Base-by-base conservation (phyloP, 1,140 invertebrate species). In the Aphaenogaster floridana region DNA sequence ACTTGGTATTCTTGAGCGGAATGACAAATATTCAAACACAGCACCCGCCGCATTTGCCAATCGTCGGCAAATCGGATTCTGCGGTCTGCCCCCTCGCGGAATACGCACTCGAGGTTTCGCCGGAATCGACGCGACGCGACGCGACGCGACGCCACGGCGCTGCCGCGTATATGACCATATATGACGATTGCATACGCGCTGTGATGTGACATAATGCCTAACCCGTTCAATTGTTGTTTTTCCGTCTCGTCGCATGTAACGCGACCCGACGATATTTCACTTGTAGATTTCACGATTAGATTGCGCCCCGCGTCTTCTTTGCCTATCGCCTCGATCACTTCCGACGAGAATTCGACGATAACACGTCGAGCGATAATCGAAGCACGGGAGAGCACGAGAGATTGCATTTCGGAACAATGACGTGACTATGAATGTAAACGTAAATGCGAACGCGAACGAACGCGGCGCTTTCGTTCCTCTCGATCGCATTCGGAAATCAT, bases 121-220 rank as follows among this genome's bases (percentile, higher is more conserved):
- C 42, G 34, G 52, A 9, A 36, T 34, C 57, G 50, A 74, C 69
- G 45, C 21, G 21, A 21, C 21, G 21, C 21, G 21, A 21, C 21
- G 21, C 28, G 28, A 0, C 28, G 28, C 28, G 28, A 0, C 28
- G 28, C 28, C 52, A 52, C 42, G 66, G 74, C 74, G 76, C 74
- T 79, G 76, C 50, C 54, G 80, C 69, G 36, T 52, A 86, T 39
- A 59, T 86, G 79, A 76, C 64, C 87, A 81, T 85, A 88, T 88
- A 78, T 59, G 85, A 80, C 52, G 86, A 78, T 81, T 15, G 39
- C 57, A 52, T 87, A 48, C 52, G 48, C 42, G 71, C 34, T 78
- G 28, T 28, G 28, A 28, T 63, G 85, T 90, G 88, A 91, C 90
- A 91, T 91, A 91, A 91, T 84, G n/a, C 50, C 17, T 57, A 59